phyloP scores from a whole-genome alignment of 2,797 vertebrate species.

The Microhierax caerulescens region DNA sequence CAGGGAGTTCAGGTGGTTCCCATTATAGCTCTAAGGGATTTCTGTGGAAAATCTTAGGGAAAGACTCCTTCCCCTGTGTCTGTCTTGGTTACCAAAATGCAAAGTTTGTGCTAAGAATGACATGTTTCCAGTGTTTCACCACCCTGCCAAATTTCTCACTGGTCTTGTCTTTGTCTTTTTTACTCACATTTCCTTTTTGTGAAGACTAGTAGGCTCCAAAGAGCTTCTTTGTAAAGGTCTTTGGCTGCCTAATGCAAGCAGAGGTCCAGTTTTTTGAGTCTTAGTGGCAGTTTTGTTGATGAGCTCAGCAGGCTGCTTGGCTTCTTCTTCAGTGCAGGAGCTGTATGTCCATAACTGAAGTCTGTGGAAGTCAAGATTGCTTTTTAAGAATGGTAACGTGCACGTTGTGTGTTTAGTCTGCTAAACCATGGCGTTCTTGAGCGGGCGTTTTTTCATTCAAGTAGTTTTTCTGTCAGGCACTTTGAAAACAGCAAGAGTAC shows the following conservation, averaged over 20 bases:
- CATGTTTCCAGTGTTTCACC: neutral
- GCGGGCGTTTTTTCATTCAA: accelerated
- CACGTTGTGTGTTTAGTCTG: neutral
- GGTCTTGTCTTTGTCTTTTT: conserved; percentile 11
- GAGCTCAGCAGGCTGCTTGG: neutral
- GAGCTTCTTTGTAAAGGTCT: neutral
- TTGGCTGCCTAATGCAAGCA: neutral
- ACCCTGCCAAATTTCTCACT: neutral
- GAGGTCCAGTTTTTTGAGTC: neutral
- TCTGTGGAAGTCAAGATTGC: neutral
- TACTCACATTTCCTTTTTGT: conserved; percentile 2
- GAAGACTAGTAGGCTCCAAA: neutral
- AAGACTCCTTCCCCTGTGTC: conserved; percentile 5
- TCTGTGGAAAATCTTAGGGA: neutral
- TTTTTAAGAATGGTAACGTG: neutral
- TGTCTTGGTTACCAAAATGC: neutral
- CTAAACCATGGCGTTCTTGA: neutral
- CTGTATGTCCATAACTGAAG: neutral
- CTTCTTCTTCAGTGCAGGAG: neutral
- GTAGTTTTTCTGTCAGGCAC: neutral
- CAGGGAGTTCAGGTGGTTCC: neutral
- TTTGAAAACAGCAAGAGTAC: neutral
- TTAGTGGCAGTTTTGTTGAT: neutral
- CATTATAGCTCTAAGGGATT: neutral
- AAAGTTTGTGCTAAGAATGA: neutral